Evolutionary conservation across 2,113 vertebrate species (phyloP), one percentile per base, ranked within the genome.

Genomic region (Leptodactylus fuscus): DNA sequence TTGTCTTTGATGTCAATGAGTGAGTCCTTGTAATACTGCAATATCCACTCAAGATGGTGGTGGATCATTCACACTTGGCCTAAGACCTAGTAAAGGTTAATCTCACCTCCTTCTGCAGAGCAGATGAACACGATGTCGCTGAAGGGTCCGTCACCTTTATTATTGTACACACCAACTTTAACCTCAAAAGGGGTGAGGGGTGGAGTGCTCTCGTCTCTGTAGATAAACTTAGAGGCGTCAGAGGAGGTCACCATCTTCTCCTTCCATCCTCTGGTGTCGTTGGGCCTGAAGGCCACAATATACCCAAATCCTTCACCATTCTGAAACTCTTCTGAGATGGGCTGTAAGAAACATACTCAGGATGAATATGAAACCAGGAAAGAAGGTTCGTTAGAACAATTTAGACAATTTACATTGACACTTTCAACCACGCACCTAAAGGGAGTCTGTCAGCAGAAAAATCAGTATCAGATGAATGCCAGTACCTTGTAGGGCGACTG

Each of bases 191-290:
- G 93, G 5, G 97, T 99, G 10, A 99, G 94, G 2, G 97, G 97
- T 41, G 97, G 97, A 44, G 98, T 97, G 4, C 97, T 99, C 91
- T 99, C 97, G 77, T 99, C 97, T 86, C 97, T 90, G 89, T 99
- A 99, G 87, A 98, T 98, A 88, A 98, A 99, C 2, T 96, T 97
- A 0, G 97, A 97, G 1, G 96, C 96, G 75, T 98, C 97, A 0
- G 97, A 96, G 0, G 97, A 98, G 0, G 97, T 98, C 87, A 99
- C 97, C 97, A 98, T 99, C 90, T 98, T 98, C 89, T 99, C 97
- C 81, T 98, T 98, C 98, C 98, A 99, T 4, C 96, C 97, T 84
- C 97, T 93, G 0, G 96, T 98, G 65, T 97, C 97, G 3, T 99
- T 99, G 74, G 97, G 97, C 49, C 97, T 95, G 88, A 99, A 99